Evolutionary conservation across 2,888 invertebrate genomes (phyloP), one percentile per base, ranked within the genome.

Genomic region (Achlya flavicornis): DNA sequence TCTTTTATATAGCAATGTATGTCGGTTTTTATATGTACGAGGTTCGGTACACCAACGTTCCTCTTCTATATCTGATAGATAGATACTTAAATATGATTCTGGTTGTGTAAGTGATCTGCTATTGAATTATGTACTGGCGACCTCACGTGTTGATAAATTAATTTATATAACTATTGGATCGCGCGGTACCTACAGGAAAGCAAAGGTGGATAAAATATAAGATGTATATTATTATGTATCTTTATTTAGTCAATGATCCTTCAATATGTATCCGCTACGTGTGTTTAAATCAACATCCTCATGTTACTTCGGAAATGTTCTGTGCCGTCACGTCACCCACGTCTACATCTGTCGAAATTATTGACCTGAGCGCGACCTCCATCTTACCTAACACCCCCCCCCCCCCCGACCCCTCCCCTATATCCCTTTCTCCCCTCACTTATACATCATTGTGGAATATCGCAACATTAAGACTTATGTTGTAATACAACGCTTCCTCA

Each of bases 361-460:
- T 8, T 53, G n/a, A 46, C 46, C 46, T 46, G 46, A 46, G n/a
- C 53, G 53, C 53, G 53, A 53, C 53, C 53, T 16, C 10, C n/a
- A 48, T 16, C 16, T 53, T 3, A 53, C 53, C n/a, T 16, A 19
- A 53, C 53, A 0, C 19, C 53, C 8, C 48, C n/a, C 5, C 12
- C n/a, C 11, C 38, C 38, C 38, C 8, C 6, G 14, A 16, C 6
- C 16, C 16, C 46, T 1, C 46, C 5, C 19, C 5, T n/a, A n/a
- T n/a, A n/a, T n/a, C n/a, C n/a, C n/a, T n/a, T n/a, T 3, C 10
- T 10, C 19, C 14, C 19, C 4, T 14, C 16, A 8, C n/a, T 48
- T 12, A 7, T 10, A 53, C 53, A 16, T 19, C 6, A 48, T 8
- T 46, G 14, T 46, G 19, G 19, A 7, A 53, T 53, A n/a, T 19